phyloP scores from a whole-genome alignment of 2,888 invertebrate species.

The Philhelius pedissequus region DNA sequence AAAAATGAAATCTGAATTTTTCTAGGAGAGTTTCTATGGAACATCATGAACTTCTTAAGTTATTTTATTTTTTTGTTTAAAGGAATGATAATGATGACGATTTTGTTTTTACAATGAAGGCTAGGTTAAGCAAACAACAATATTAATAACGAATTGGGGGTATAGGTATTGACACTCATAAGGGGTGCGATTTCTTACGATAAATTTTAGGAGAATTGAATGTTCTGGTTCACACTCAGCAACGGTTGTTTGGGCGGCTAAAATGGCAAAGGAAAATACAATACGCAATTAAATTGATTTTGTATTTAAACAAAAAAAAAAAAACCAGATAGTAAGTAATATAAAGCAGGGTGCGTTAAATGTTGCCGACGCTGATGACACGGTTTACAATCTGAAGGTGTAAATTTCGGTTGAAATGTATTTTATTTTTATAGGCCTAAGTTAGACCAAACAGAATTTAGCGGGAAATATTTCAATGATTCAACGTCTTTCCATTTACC shows the following conservation, averaged over 20 bases:
- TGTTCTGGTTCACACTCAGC: constrained; percentile 47
- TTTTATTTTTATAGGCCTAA: not conserved
- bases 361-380: not conserved
- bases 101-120: not conserved
- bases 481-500: too few relatives aligned
- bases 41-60: not conserved
- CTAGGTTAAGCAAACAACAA: constrained; percentile 19
- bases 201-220: constrained; percentile 58
- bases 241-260: constrained; percentile 23
- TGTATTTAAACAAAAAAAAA: not conserved
- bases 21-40: not conserved
- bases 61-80: not conserved
- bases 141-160: not conserved
- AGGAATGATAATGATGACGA: not conserved
- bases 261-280: constrained; percentile 37
- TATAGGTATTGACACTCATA: constrained; percentile 21
- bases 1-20: not conserved
- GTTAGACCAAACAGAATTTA: not conserved
- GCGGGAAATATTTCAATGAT: too few relatives aligned
- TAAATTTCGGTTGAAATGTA: not conserved
- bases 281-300: constrained; percentile 3
- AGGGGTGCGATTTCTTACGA: constrained; percentile 49
- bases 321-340: too few relatives aligned
- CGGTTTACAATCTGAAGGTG: not conserved
- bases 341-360: constrained; percentile 17